phyloP scores from a whole-genome alignment of 2,797 vertebrate genomes.

The Hemibagrus guttatus region DNA sequence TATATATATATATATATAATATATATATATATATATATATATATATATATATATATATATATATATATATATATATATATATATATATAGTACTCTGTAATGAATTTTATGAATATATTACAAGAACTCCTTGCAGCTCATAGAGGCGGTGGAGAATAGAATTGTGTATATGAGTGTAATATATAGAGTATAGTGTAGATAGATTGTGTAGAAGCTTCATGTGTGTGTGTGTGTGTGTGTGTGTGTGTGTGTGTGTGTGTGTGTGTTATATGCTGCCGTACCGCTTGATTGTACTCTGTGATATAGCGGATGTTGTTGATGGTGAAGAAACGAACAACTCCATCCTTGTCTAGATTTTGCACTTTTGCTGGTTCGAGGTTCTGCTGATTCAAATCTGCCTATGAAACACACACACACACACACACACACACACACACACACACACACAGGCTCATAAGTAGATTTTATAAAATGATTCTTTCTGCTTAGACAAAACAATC shows the following conservation, averaged over 20 bases:
- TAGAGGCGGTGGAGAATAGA: background rate
- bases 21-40: too few species aligned
- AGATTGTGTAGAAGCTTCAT: too few species aligned
- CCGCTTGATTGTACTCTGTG: constrained; percentile 89
- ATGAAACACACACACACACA: constrained; percentile 25
- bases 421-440: background rate
- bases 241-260: background rate
- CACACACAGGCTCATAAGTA: background rate
- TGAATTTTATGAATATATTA: background rate
- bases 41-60: too few species aligned
- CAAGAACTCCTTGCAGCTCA: background rate
- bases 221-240: background rate
- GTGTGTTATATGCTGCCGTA: constrained; percentile 59
- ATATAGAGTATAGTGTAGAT: background rate
- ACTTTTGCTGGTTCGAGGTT: constrained; percentile 71
- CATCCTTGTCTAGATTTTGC: constrained; percentile 73
- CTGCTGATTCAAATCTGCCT: constrained; percentile 84
- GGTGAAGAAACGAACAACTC: constrained; percentile 80
- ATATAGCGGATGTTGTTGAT: constrained; percentile 82
- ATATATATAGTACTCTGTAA: background rate
- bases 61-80: too few species aligned
- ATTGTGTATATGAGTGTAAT: background rate
- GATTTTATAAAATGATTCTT: background rate
- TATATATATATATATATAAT: too few species aligned
- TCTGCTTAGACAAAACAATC: background rate